Evolutionary conservation across 2,888 invertebrate genomes (phyloP).

Genomic region (Sepioteuthis lessoniana): DNA sequence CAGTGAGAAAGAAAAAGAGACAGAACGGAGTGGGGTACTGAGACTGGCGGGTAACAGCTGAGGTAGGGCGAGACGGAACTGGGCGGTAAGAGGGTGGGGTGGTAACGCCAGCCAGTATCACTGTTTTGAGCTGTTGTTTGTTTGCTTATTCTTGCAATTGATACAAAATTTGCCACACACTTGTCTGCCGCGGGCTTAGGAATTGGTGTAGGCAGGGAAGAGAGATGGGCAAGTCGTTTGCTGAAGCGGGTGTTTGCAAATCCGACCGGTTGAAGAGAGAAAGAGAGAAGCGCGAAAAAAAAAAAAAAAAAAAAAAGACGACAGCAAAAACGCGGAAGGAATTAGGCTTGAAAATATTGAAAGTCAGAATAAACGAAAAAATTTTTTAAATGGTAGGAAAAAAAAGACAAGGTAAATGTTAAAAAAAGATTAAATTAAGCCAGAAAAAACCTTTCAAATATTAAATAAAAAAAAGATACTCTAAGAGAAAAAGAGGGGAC

Average conservation of each 20-base stretch:
- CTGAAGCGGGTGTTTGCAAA: neutral
- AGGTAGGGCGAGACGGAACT: neutral
- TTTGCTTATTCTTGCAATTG: conserved; percentile 2
- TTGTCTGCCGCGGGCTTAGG: neutral
- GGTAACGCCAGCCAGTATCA: conserved; percentile 16
- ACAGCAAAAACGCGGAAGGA: no score
- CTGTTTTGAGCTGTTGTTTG: neutral
- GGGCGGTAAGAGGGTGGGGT: neutral
- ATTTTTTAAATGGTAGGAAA: no score
- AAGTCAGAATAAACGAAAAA: no score
- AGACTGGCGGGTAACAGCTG: neutral
- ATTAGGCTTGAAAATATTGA: no score
- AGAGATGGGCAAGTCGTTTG: neutral
- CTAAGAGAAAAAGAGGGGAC: no score
- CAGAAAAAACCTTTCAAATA: no score
- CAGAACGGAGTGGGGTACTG: neutral
- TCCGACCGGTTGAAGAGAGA: neutral
- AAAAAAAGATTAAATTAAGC: no score
- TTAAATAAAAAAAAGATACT: no score
- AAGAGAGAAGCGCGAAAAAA: neutral
- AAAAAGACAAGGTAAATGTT: no score
- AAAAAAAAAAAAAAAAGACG: no score
- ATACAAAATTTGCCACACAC: conserved; percentile 33
- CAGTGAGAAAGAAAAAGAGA: neutral
- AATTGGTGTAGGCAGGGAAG: conserved; percentile 13